phyloP scores from a whole-genome alignment of 2,113 vertebrate species.

The Plectropomus leopardus region DNA sequence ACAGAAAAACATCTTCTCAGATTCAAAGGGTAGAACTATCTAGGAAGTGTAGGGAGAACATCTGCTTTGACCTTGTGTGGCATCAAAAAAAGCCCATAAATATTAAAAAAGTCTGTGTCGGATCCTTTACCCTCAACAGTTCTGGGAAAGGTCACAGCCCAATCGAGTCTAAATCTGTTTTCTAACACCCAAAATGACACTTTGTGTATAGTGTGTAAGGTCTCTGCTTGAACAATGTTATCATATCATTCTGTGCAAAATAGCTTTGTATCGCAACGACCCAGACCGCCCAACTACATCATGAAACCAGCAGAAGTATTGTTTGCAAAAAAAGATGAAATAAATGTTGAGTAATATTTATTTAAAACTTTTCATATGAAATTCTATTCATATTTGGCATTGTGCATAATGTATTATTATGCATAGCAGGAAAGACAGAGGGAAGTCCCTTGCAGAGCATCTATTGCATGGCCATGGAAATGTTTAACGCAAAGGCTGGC shows the following conservation, averaged over 20 bases:
- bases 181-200: conserved; percentile 66
- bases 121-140: conserved; percentile 69
- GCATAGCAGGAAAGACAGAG: conserved; percentile 11
- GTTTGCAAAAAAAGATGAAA: conserved; percentile 11
- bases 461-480: conserved; percentile 42
- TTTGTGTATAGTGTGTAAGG: conserved; percentile 47
- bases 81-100: conserved; percentile 79
- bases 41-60: conserved; percentile 70
- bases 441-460: conserved; percentile 24
- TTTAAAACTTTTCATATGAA: not conserved
- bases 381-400: conserved; percentile 21
- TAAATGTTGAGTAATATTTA: conserved; percentile 6
- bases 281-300: not conserved
- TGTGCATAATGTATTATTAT: conserved; percentile 33
- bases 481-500: conserved; percentile 36
- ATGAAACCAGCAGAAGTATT: conserved; percentile 4
- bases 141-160: conserved; percentile 75
- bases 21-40: conserved; percentile 71
- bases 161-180: conserved; percentile 77
- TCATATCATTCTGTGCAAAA: conserved; percentile 62
- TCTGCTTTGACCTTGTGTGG: conserved; percentile 78
- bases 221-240: conserved; percentile 54
- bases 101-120: conserved; percentile 73
- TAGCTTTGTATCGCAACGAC: conserved; percentile 32
- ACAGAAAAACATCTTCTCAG: conserved; percentile 65